phyloP scores from a whole-genome alignment of 2,888 invertebrate species.

The Cheilosia vulpina region DNA sequence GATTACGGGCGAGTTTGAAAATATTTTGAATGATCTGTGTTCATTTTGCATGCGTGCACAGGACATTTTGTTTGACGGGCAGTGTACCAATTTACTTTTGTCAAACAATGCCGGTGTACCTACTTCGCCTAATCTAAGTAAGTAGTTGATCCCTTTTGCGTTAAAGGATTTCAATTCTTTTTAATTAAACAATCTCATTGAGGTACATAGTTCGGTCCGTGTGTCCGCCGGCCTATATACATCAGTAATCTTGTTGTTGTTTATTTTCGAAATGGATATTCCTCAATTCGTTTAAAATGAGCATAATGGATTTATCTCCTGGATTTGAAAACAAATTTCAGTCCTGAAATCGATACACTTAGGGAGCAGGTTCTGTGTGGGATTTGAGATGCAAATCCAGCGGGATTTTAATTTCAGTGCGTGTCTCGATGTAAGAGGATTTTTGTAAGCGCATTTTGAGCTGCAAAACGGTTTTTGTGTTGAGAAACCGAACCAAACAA shows the following conservation, averaged over 20 bases:
- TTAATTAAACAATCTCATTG: constrained; percentile 70
- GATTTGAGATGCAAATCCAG: constrained; percentile 64
- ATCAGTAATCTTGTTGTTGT: constrained; percentile 58
- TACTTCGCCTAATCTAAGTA: constrained; percentile 66
- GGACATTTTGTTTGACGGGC: constrained; percentile 31
- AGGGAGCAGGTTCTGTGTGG: constrained; percentile 43
- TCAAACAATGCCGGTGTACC: constrained; percentile 54
- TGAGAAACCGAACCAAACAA: constrained; percentile 47
- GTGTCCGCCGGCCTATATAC: not conserved
- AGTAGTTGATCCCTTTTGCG: constrained; percentile 73
- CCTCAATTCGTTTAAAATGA: constrained; percentile 70
- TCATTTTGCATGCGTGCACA: constrained; percentile 46
- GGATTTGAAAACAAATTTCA: constrained; percentile 61
- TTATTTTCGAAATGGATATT: constrained; percentile 62
- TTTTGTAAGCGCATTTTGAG: constrained; percentile 66
- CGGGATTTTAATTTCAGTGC: constrained; percentile 35
- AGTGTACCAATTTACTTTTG: constrained; percentile 60
- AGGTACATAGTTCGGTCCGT: constrained; percentile 29
- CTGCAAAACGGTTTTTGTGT: constrained; percentile 28
- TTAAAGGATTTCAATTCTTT: constrained; percentile 75
- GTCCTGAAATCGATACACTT: constrained; percentile 72
- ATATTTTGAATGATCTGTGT: constrained; percentile 66
- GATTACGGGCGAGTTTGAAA: constrained; percentile 63
- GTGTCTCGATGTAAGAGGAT: constrained; percentile 60
- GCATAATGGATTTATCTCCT: constrained; percentile 69